Base-by-base conservation (phyloP, 2,888 invertebrate genomes). In the Schrankia costaestrigalis region DNA sequence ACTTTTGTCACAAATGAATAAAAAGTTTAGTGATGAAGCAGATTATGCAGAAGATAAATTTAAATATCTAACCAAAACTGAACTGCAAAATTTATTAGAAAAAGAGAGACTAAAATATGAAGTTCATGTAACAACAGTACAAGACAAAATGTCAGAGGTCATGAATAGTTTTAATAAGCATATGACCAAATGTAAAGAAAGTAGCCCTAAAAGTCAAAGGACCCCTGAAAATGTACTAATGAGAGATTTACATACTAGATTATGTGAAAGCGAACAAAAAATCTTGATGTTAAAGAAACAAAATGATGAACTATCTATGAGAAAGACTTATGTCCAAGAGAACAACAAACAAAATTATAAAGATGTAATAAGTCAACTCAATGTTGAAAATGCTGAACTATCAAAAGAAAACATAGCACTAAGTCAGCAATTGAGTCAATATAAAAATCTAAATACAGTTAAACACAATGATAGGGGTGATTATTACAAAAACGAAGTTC, bases 221-320 rank as follows among this genome's bases (percentile, higher is more conserved):
- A 41, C 65, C 4, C 42, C 62, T 53, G 72, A 75, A 33, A 78
- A 63, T 59, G 26, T 34, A 38, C 83, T 78, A 60, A 51, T 86
- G 2, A 76, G 68, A 63, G 86, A 87, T 54, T 67, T 89, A 36
- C 83, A 88, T 47, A 59, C 55, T 13, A 82, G 77, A 57, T 59
- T 89, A 38, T 87, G 87, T 78, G 87, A 85, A 59, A 77, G 79
- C 69, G 88, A 89, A 51, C 87, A 87, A 56, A 83, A 72, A 54
- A 70, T 84, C 17, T 65, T 87, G n/a, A 81, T 80, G 75, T 56
- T 89, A 12, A 81, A 72, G 48, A 87, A 85, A 63, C 82, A 89
- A 63, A 87, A 86, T 71, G 80, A 82, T 56, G 81, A 83, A 31
- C 57, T 81, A 7, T 78, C 68, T 63, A 51, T 29, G 22, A 72